Percentiles rank a stretch among this genome's conserved stretches.
phyloP scores from a whole-genome alignment of 2,113 vertebrate species.

The Formicarius rufipectus region DNA sequence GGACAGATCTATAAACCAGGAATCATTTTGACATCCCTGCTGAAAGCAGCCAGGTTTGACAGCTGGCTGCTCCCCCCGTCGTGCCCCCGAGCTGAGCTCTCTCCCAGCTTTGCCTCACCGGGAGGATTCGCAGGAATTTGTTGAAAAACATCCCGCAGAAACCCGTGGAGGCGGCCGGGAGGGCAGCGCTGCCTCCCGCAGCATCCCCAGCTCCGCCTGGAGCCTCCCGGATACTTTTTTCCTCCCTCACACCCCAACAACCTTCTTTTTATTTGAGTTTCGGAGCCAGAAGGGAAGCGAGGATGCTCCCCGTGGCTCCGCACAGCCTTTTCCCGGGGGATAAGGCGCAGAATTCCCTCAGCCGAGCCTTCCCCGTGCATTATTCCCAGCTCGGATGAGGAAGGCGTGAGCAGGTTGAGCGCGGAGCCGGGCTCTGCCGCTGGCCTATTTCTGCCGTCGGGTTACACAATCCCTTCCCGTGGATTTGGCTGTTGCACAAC shows the following conservation, averaged over 20 bases:
- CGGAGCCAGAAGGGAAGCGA: not conserved
- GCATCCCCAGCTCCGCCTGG: accelerated
- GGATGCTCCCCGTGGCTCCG: not conserved
- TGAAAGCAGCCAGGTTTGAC: not conserved
- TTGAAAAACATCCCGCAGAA: not conserved
- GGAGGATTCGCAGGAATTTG: not conserved
- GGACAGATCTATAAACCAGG: not conserved
- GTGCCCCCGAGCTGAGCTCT: not conserved
- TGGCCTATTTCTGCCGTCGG: not conserved
- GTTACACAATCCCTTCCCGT: not conserved
- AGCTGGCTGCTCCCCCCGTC: not conserved
- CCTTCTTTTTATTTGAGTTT: not conserved
- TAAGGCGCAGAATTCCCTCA: accelerated
- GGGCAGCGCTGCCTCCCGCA: not conserved
- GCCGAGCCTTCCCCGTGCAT: not conserved
- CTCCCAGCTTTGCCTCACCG: not conserved
- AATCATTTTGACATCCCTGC: accelerated
- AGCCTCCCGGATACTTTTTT: not conserved
- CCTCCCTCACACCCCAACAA: not conserved
- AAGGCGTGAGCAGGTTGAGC: not conserved
- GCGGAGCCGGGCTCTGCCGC: not conserved
- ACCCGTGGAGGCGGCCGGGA: not conserved
- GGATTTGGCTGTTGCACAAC: constrained; percentile 29
- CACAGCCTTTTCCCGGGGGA: not conserved
- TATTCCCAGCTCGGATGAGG: not conserved